Evolutionary conservation across 2,797 vertebrate species (phyloP).

Genomic region (Pithecia hirsuta): DNA sequence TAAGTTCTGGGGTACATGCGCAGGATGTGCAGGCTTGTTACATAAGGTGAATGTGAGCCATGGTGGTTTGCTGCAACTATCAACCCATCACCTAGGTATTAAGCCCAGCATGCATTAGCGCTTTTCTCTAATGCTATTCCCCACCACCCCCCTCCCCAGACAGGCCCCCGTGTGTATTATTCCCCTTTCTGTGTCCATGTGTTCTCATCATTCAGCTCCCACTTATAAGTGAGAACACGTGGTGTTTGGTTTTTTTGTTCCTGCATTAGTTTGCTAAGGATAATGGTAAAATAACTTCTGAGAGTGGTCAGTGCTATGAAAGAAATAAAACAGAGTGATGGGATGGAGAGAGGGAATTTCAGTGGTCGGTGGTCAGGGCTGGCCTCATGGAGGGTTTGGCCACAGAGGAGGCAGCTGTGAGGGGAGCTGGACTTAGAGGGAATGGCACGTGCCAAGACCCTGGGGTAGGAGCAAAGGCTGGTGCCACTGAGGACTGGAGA

Average conservation of each 20-base stretch:
- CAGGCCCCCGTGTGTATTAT: background rate
- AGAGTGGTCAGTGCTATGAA: background rate
- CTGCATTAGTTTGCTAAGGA: background rate
- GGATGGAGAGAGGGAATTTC: fast-evolving
- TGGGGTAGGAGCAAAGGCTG: background rate
- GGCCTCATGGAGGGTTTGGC: background rate
- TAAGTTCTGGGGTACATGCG: background rate
- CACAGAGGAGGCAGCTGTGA: background rate
- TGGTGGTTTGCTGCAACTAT: background rate
- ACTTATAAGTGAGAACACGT: background rate
- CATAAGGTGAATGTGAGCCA: background rate
- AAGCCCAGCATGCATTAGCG: background rate
- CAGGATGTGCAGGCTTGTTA: background rate
- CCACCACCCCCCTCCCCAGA: background rate
- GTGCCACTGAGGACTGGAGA: background rate
- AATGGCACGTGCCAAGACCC: background rate
- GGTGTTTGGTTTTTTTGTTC: background rate
- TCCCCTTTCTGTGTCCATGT: background rate
- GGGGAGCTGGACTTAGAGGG: background rate
- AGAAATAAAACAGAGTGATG: background rate
- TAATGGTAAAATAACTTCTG: background rate
- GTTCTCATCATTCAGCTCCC: background rate
- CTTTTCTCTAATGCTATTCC: background rate
- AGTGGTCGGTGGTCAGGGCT: background rate
- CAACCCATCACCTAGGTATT: background rate